These are phyloP conservation scores for Cryptocephalus primarius DNA, from an alignment of 2,888 invertebrate species.

Conservation along the genomic window DNA sequence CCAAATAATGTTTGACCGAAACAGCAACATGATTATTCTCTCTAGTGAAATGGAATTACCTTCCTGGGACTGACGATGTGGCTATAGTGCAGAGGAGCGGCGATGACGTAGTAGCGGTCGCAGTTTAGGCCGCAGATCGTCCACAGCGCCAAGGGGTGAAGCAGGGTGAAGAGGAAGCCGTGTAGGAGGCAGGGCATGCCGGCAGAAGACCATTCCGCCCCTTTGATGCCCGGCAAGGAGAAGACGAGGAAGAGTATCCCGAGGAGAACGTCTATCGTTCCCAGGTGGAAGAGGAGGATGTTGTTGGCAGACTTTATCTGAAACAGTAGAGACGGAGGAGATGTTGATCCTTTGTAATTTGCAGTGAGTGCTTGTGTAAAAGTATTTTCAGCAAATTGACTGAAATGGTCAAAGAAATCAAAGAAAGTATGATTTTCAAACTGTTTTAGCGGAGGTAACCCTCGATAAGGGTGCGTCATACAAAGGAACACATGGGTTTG, in stretches of 20 bases:
- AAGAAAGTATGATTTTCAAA: too few relatives aligned
- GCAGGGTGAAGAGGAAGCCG: slow-evolving; percentile 56
- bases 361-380: too few relatives aligned
- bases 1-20: too few relatives aligned
- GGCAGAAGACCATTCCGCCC: slow-evolving; percentile 37
- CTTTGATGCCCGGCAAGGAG: slow-evolving; percentile 40
- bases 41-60: slow-evolving; percentile 31
- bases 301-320: slow-evolving; percentile 59
- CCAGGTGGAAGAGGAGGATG: slow-evolving; percentile 60
- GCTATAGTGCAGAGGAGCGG: slow-evolving; percentile 69
- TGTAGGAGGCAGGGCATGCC: slow-evolving; percentile 52
- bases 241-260: slow-evolving; percentile 51
- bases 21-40: too few relatives aligned
- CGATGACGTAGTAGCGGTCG: slow-evolving; percentile 69
- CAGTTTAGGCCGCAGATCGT: slow-evolving; percentile 71
- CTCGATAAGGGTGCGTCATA: too few relatives aligned
- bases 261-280: slow-evolving; percentile 56
- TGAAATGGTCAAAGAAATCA: too few relatives aligned
- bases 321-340: slow-evolving; percentile 14
- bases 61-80: slow-evolving; percentile 63
- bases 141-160: slow-evolving; percentile 68
- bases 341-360: too few relatives aligned
- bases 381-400: too few relatives aligned
- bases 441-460: too few relatives aligned
- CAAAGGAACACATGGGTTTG: too few relatives aligned